Percentiles rank a stretch among this genome's conserved stretches.
phyloP scores from a whole-genome alignment of 2,797 vertebrate genomes.

The Poeciliopsis gracilis region DNA sequence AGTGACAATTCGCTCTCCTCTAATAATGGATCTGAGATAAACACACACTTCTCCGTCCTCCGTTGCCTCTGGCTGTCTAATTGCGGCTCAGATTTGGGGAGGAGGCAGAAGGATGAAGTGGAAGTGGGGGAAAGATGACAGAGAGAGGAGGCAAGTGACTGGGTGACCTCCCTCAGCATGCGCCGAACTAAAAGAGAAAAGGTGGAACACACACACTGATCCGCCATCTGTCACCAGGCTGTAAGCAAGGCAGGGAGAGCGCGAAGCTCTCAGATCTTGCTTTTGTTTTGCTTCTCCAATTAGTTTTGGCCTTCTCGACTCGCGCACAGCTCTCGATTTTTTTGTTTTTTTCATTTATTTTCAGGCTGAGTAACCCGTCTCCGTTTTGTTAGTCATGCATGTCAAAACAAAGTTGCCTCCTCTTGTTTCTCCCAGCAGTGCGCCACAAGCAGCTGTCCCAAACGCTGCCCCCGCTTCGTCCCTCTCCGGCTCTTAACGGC shows the following conservation, averaged over 20 bases:
- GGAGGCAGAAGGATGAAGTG: conserved; percentile 42
- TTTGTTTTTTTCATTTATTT: background rate
- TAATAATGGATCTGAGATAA: conserved; percentile 42
- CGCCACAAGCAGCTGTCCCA: conserved; percentile 57
- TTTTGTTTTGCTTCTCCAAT: conserved; percentile 50
- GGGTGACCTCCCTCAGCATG: conserved; percentile 64
- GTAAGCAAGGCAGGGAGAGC: conserved; percentile 23
- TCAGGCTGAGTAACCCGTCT: conserved; percentile 18
- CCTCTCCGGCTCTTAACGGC: conserved; percentile 49
- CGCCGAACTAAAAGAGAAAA: conserved; percentile 67
- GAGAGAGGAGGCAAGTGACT: conserved; percentile 54
- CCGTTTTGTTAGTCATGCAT: conserved; percentile 23
- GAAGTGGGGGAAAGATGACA: conserved; percentile 39
- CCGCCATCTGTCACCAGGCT: conserved; percentile 72
- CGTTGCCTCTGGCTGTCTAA: conserved; percentile 18
- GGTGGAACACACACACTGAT: conserved; percentile 76
- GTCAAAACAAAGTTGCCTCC: conserved; percentile 43
- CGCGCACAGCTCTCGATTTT: conserved; percentile 16
- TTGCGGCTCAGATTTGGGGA: conserved; percentile 44
- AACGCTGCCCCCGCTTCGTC: conserved; percentile 10
- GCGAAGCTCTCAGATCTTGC: conserved; percentile 27
- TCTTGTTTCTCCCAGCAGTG: conserved; percentile 34
- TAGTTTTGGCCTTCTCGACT: conserved; percentile 34
- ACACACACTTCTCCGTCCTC: conserved; percentile 18
- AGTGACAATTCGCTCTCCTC: conserved; percentile 28